Conservation (phyloP, 2,113 vertebrate genomes). For the Mystacornis crossleyi region DNA sequence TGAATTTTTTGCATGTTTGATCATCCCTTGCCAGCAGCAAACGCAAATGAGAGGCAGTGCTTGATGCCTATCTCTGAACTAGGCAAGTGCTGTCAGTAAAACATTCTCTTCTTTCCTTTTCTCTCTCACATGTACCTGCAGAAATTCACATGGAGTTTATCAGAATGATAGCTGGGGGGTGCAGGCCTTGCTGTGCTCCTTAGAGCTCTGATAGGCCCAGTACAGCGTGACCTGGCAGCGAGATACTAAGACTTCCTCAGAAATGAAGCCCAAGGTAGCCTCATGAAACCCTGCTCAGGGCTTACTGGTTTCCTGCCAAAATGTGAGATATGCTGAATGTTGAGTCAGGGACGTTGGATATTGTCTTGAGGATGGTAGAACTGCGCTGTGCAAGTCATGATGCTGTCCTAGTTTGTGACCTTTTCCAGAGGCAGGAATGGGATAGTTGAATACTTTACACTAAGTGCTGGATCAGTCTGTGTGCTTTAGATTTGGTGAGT, state of each 20-base stretch:
- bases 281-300: neutral
- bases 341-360: neutral
- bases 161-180: neutral
- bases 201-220: neutral
- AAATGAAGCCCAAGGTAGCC: neutral
- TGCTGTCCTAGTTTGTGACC: neutral
- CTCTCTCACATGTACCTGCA: neutral
- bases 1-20: neutral
- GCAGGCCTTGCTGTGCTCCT: neutral
- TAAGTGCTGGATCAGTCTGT: neutral
- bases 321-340: fast-evolving
- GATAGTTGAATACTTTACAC: neutral
- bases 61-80: neutral
- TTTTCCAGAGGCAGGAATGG: neutral
- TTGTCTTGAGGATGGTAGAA: neutral
- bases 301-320: neutral
- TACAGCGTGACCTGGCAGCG: neutral
- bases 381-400: neutral
- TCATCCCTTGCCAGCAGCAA: neutral
- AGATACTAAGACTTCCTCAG: neutral
- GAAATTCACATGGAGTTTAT: neutral
- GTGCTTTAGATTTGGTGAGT: neutral
- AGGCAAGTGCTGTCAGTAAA: neutral
- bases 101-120: neutral
- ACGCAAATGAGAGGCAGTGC: neutral